Evolutionary conservation across 2,888 invertebrate species (phyloP), one percentile per base, ranked within the genome.

Genomic region (Zygogramma bicolorata): DNA sequence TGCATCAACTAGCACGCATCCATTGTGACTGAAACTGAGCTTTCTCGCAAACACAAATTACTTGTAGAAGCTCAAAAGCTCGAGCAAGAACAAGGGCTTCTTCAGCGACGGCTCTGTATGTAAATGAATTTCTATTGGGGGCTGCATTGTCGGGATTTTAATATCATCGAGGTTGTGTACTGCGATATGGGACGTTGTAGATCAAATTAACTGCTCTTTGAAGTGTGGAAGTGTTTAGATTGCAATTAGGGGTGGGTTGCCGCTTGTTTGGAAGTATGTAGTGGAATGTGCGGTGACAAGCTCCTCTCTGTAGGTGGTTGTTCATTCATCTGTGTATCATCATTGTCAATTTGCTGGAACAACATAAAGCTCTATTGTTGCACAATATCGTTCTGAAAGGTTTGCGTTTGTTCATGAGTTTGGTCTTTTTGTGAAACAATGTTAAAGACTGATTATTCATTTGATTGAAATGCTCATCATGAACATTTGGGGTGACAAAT

Each of bases 201-300:
- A 46, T 46, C 46, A 46, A 46, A 46, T 46, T 46, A 46, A 18
- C 20, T 46, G 46, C 46, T 46, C 46, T 46, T 46, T 46, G 46
- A 46, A 46, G 46, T 20, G 46, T 20, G 18, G 15, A 46, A 46
- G 18, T 8, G 18, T 46, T 46, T 8, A 20, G 46, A 4, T 22
- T 46, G 46, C 46, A 22, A 20, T 46, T 8, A 20, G 46, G 46
- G 20, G 22, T 46, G 46, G 20, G 46, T 10, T 46, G 46, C 10
- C 18, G 46, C 18, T 18, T 20, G 46, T n/a, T n/a, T n/a, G n/a
- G n/a, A n/a, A n/a, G n/a, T n/a, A n/a, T n/a, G n/a, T n/a, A n/a
- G n/a, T n/a, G n/a, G n/a, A n/a, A n/a, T n/a, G n/a, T n/a, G n/a
- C n/a, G n/a, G n/a, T n/a, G n/a, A n/a, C n/a, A n/a, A n/a, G n/a